A percentile compares a stretch with the other conserved stretches of the same genome.
These are phyloP conservation scores for Passer montanus DNA, from an alignment of 2,113 vertebrate genomes.

Conservation along the genomic window DNA sequence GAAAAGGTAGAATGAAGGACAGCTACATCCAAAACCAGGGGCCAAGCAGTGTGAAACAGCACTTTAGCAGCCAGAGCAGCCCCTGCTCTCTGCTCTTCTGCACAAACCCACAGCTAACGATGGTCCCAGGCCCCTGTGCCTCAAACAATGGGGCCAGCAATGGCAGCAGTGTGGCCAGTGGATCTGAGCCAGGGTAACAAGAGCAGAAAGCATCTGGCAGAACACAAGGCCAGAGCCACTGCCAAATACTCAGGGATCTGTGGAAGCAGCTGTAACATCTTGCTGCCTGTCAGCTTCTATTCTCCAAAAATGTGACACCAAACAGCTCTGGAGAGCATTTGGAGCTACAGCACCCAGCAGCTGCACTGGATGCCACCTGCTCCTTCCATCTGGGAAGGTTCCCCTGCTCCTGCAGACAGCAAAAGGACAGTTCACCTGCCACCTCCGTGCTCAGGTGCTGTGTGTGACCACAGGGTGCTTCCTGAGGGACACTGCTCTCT, in stretches of 20 bases:
- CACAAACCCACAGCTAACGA: background rate
- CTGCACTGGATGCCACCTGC: background rate
- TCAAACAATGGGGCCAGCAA: background rate
- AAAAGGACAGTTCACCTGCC: background rate
- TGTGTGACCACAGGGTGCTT: background rate
- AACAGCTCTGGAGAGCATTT: background rate
- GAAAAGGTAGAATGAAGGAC: background rate
- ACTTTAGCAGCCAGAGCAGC: background rate
- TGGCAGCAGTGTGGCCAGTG: background rate
- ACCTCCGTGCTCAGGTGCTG: fast-evolving
- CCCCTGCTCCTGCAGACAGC: background rate
- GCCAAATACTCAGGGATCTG: background rate
- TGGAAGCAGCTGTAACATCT: background rate
- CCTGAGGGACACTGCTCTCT: background rate
- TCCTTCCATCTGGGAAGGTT: background rate
- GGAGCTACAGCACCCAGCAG: background rate
- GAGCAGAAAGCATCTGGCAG: background rate
- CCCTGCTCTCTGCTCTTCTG: background rate
- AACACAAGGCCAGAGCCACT: background rate
- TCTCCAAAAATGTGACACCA: background rate
- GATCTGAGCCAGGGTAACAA: background rate
- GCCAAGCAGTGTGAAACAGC: background rate
- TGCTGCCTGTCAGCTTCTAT: background rate
- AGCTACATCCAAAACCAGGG: background rate
- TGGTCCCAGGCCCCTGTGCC: background rate